Evolutionary conservation across 2,797 vertebrate genomes (phyloP), one percentile per base, ranked within the genome.

Genomic region (Echiichthys vipera): DNA sequence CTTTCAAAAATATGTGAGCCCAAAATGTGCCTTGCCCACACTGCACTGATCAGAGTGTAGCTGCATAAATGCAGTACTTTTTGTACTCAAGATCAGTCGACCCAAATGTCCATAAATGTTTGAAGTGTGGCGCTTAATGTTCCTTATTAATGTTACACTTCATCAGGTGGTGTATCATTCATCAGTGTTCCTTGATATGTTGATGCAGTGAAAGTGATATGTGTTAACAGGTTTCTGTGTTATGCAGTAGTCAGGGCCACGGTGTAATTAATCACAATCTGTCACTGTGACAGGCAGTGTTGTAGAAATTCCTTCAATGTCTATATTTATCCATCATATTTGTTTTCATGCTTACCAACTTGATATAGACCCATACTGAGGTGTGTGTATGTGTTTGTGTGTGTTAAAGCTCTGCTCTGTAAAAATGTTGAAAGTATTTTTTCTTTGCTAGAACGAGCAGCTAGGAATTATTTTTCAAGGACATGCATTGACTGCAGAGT

Each of bases 171-270:
- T 7, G 42, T 69, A 34, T 77, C 51, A 13, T 51, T 66, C 47
- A 70, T 37, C 66, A 27, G 25, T 7, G 40, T 62, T 63, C 45
- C 13, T 13, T 55, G 30, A 68, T 45, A 74, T 76, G 72, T 61
- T 69, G 55, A 39, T 55, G 30, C 51, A 54, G 50, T 73, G 18
- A 67, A 76, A 65, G 64, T 64, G 49, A 63, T 57, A 20, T 2
- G 65, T 81, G 82, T 65, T 51, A 69, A 72, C 70, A 58, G 67
- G 53, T 73, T 67, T 66, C 37, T 39, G 20, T 64, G 45, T 66
- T 49, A 43, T 37, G 32, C 40, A 57, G 54, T 56, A 22, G 36
- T 77, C 7, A 5, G 39, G 34, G 58, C 25, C 43, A 12, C 22
- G 0, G 20, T 58, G 36, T 65, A 73, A 78, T 80, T 74, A 65